These are phyloP conservation scores for Peromyscus maniculatus DNA, from an alignment of 2,113 vertebrate species.

Conservation along the genomic window DNA sequence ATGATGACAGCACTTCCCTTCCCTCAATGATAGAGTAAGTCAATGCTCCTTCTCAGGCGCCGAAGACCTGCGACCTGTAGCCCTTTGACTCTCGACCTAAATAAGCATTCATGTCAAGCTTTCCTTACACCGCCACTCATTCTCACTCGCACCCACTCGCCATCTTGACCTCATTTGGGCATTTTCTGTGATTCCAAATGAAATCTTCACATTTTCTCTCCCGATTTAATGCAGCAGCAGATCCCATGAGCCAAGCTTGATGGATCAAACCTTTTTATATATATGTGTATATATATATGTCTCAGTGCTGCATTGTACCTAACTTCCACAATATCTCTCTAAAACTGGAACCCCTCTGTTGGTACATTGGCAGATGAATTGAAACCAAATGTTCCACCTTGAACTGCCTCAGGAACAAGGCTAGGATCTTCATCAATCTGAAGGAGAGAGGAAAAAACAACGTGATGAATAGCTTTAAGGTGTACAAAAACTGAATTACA, in stretches of 20 bases:
- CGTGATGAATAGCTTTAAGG: constrained; percentile 48
- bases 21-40: constrained; percentile 89
- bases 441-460: constrained; percentile 36
- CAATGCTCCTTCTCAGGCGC: constrained; percentile 92
- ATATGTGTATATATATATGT: constrained; percentile 82
- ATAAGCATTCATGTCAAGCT: constrained; percentile 97
- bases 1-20: constrained; percentile 92
- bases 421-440: constrained; percentile 99
- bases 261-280: constrained; percentile 98
- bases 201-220: constrained; percentile 98
- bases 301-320: constrained; percentile 99
- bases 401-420: constrained; percentile 99
- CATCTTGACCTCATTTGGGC: constrained; percentile 99
- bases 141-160: constrained; percentile 99
- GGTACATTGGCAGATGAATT: constrained; percentile 99
- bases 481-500: not conserved
- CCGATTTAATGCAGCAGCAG: constrained; percentile 99
- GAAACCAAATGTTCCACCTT: constrained; percentile 99
- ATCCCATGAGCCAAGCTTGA: constrained; percentile 99
- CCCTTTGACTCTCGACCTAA: constrained; percentile 95
- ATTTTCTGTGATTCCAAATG: constrained; percentile 97
- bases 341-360: constrained; percentile 99
- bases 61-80: constrained; percentile 94
- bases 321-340: constrained; percentile 94
- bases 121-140: constrained; percentile 99